A percentile compares a stretch with the other conserved stretches of the same genome.
These are phyloP conservation scores for Papilio gigon DNA, from an alignment of 2,888 invertebrate genomes.

Conservation along the genomic window DNA sequence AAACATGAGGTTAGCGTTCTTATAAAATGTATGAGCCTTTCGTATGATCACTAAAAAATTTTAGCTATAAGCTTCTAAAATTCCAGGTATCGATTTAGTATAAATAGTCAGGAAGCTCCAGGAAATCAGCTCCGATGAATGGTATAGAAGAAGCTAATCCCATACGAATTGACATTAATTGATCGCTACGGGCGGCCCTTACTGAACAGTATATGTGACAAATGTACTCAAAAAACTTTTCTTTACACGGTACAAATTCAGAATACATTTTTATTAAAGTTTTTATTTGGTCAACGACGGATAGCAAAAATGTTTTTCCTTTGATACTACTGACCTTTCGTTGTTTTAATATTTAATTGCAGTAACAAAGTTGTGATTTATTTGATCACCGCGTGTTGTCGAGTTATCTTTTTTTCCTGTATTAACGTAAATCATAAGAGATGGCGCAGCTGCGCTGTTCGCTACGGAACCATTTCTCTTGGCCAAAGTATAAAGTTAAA, in stretches of 20 bases:
- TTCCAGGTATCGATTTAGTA: neutral
- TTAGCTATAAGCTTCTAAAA: neutral
- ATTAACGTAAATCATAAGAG: slow-evolving; percentile 38
- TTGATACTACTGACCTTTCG: neutral
- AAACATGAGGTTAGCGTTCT: slow-evolving; percentile 25
- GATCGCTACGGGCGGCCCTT: no score
- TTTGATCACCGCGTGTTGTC: slow-evolving; percentile 35
- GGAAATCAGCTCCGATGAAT: no score
- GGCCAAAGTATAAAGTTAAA: slow-evolving; percentile 35
- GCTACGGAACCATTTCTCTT: slow-evolving; percentile 35
- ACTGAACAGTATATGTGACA: no score
- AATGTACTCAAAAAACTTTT: neutral
- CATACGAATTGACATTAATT: no score
- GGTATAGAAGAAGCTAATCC: no score
- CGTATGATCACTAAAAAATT: neutral
- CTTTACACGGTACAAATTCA: neutral
- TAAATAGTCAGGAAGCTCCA: no score
- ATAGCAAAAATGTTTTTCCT: neutral
- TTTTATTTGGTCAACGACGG: slow-evolving; percentile 2
- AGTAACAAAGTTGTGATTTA: slow-evolving; percentile 35
- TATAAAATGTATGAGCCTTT: neutral
- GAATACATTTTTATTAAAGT: neutral
- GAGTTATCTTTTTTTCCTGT: slow-evolving; percentile 37
- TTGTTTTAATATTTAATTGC: slow-evolving; percentile 31
- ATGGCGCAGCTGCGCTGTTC: slow-evolving; percentile 34